These are phyloP conservation scores for Dendrolimus houi DNA, from an alignment of 2,888 invertebrate genomes.

Conservation along the genomic window DNA sequence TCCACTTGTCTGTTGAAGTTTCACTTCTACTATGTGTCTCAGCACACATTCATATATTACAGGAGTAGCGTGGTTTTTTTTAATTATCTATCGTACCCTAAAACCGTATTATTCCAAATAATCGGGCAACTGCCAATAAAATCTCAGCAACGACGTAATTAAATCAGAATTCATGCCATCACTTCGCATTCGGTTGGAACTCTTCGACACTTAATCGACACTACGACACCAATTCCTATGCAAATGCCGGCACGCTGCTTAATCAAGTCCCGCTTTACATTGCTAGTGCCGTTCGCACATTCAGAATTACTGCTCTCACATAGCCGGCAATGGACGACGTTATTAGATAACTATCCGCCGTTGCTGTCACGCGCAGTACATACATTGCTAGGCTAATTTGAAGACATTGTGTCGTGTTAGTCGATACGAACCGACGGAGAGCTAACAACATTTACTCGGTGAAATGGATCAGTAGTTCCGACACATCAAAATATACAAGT, in stretches of 20 bases:
- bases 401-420: background rate
- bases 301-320: background rate
- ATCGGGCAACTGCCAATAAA: background rate
- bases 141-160: background rate
- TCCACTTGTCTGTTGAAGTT: too few relatives aligned
- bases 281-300: background rate
- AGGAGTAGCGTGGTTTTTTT: too few relatives aligned
- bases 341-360: background rate
- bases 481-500: too few relatives aligned
- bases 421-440: background rate
- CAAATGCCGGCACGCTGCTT: background rate
- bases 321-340: background rate
- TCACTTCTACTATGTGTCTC: too few relatives aligned
- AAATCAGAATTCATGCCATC: background rate
- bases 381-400: background rate
- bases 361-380: background rate
- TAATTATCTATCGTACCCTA: too few relatives aligned
- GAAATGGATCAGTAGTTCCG: too few relatives aligned
- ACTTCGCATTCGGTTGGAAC: background rate
- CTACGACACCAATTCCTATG: background rate
- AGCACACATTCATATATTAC: too few relatives aligned
- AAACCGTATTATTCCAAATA: too few relatives aligned
- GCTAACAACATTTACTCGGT: too few relatives aligned
- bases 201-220: background rate
- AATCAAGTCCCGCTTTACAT: background rate